Base-by-base conservation (phyloP, 2,888 invertebrate species). In the Parnassius glacialis region DNA sequence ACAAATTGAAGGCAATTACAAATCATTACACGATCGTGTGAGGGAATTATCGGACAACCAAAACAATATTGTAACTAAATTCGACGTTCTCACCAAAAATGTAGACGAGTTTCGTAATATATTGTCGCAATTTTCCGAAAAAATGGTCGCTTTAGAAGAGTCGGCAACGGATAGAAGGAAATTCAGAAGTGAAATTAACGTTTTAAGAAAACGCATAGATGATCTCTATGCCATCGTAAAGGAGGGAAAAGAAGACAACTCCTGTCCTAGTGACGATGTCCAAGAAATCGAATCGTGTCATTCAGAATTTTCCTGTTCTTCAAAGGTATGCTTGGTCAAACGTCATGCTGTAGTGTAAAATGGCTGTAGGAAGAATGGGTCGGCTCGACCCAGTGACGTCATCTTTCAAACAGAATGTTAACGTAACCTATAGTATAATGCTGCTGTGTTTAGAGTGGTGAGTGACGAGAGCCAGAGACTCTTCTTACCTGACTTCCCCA, bases 211-310 rank as follows among this genome's bases (percentile, higher is more conserved):
- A 9, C 75, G 85, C 57, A 80, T 90, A 61, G 87, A 90, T 50
- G 88, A 90, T 52, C 65, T 90, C 2, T 87, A 78, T 50, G 75
- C 78, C 2, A 81, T 85, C 9, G 85, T 88, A 3, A 88, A 87
- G 59, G 87, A 89, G 1, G 87, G 84, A 0, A 87, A 87, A 44
- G 88, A 88, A 16, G 86, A 88, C 1, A 77, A 76, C 3, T 84
- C 83, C 0, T 64, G 71, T 7, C 70, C 74, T 0, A 81, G 81
- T 51, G 77, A 78, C 9, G 85, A 84, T 45, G 75, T 80, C 0
- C 80, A 79, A 2, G 89, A 89, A 9, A 70, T 79, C 0, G 90
- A 90, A 57, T 90, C 90, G 0, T 81, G 83, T 57, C 88, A 90
- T 68, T 90, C 90, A 2, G 87, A 84, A 10, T 72, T 86, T 58